Conservation (phyloP, 2,888 invertebrate genomes). For the Epinotia ramella region DNA sequence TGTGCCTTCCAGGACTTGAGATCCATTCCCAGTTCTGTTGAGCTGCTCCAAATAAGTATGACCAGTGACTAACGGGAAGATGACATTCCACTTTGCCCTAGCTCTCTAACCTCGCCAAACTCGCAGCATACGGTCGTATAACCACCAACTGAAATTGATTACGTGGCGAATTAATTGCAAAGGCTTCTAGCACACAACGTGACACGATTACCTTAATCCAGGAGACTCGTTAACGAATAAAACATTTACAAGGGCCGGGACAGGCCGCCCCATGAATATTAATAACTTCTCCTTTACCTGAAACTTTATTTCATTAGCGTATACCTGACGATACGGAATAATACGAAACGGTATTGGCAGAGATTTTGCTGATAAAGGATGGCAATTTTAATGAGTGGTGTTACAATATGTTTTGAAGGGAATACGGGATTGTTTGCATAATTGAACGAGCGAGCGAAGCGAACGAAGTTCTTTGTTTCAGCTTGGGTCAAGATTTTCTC, state of each 20-base stretch:
- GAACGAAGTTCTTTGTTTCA: too few species aligned
- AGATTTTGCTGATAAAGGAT: constrained; percentile 23
- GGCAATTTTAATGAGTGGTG: background rate
- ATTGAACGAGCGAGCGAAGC: too few species aligned
- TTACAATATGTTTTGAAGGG: background rate
- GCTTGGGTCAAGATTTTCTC: too few species aligned
- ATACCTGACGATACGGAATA: constrained; percentile 56
- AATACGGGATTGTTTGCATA: background rate
- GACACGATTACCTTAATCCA: constrained; percentile 82
- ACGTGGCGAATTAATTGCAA: constrained; percentile 74
- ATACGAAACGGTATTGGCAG: constrained; percentile 48
- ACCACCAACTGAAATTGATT: constrained; percentile 68
- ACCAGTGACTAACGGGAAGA: too few species aligned
- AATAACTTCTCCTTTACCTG: constrained; percentile 75
- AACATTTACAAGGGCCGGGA: constrained; percentile 80
- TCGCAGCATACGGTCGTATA: constrained; percentile 15
- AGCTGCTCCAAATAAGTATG: too few species aligned
- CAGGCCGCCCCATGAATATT: constrained; percentile 77
- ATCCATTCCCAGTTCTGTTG: too few species aligned
- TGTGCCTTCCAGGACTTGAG: too few species aligned
- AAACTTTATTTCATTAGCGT: constrained; percentile 82
- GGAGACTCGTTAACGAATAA: constrained; percentile 82
- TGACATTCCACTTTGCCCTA: too few species aligned
- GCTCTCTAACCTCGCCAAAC: background rate
- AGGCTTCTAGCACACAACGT: constrained; percentile 76